phyloP scores from a whole-genome alignment of 2,797 vertebrate species.

The Crocidura indochinensis region DNA sequence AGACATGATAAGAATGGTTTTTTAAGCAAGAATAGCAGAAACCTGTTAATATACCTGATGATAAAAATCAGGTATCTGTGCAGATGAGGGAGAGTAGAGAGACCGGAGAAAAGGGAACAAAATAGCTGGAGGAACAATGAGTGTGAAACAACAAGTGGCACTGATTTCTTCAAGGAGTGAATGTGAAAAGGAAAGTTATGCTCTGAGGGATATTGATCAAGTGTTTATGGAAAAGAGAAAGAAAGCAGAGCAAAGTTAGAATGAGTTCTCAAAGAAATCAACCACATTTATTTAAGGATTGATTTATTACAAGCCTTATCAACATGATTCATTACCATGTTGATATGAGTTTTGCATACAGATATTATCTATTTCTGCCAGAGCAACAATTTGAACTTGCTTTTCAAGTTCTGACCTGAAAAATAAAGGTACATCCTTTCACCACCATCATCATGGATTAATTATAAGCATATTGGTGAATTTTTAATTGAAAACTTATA shows the following conservation, averaged over 20 bases:
- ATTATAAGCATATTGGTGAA: constrained; percentile 1
- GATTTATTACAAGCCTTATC: too few species aligned
- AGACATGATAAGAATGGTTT: not conserved
- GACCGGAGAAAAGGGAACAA: not conserved
- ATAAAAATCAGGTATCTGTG: not conserved
- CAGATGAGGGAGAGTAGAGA: not conserved
- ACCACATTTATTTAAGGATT: not conserved
- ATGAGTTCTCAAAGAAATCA: constrained; percentile 36
- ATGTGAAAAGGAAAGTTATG: constrained; percentile 1
- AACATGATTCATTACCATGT: not conserved
- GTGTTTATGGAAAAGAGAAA: not conserved
- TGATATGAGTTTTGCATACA: not conserved
- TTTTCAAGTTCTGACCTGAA: not conserved
- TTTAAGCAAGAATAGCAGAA: constrained; percentile 25
- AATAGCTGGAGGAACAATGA: not conserved
- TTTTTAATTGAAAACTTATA: not conserved
- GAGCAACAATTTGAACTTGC: not conserved
- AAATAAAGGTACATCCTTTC: not conserved
- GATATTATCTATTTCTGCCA: not conserved
- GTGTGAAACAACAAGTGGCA: not conserved
- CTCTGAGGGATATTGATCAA: not conserved
- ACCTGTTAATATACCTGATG: not conserved
- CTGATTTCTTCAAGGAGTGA: not conserved
- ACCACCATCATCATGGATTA: not conserved
- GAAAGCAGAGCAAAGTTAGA: not conserved